Percentiles rank a stretch among this genome's conserved stretches.
These are phyloP conservation scores for Athalia rosae DNA, from an alignment of 2,888 invertebrate species.

Conservation along the genomic window DNA sequence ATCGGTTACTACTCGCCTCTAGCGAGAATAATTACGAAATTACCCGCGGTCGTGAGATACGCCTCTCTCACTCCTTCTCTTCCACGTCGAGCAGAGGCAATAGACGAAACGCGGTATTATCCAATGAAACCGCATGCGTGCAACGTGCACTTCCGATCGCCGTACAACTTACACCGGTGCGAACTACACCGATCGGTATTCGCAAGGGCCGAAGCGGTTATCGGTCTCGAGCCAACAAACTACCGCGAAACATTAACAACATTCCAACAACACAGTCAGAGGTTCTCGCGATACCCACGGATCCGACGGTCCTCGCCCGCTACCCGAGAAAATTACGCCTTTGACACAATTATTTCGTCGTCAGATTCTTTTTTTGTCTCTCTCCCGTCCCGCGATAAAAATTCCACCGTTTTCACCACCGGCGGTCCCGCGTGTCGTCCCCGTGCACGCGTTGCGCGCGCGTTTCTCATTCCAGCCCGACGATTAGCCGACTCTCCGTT, in stretches of 20 bases:
- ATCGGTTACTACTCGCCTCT: slow-evolving; percentile 29
- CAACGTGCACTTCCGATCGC: too few species aligned
- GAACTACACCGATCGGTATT: background rate
- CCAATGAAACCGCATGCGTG: too few species aligned
- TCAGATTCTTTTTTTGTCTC: too few species aligned
- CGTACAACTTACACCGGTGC: too few species aligned
- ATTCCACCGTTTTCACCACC: too few species aligned
- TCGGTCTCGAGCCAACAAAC: background rate
- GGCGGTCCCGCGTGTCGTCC: too few species aligned
- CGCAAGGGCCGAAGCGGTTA: background rate
- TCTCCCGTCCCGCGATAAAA: too few species aligned
- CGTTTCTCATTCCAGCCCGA: too few species aligned
- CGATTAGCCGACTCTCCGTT: too few species aligned
- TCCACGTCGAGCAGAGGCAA: background rate
- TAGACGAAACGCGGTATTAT: background rate
- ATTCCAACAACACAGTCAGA: slow-evolving; percentile 11
- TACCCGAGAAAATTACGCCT: background rate
- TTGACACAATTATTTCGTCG: too few species aligned
- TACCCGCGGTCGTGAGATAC: background rate
- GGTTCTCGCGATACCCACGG: slow-evolving; percentile 1
- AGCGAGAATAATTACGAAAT: slow-evolving; percentile 31
- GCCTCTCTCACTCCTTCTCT: background rate
- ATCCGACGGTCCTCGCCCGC: background rate
- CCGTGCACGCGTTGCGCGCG: too few species aligned
- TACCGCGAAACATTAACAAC: background rate